Conservation (phyloP, 2,888 invertebrate species). For the Lasioglossum vierecki region DNA sequence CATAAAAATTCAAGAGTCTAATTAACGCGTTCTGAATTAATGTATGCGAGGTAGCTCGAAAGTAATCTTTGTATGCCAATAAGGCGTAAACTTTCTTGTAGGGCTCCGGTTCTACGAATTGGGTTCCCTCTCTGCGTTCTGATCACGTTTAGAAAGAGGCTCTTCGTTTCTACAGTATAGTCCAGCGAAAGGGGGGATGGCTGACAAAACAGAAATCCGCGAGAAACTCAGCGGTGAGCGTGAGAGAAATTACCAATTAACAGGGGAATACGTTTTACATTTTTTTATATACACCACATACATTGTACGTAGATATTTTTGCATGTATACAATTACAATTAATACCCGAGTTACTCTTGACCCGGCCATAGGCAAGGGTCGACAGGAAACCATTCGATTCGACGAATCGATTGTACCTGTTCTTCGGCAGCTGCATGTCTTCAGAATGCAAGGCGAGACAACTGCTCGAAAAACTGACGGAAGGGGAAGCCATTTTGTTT, state of each 20-base stretch:
- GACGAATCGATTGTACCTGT: constrained; percentile 9
- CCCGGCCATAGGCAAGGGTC: neutral
- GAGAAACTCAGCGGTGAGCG: constrained; percentile 54
- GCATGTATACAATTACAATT: neutral
- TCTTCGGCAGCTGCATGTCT: neutral
- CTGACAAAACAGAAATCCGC: constrained; percentile 60
- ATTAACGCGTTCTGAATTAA: neutral
- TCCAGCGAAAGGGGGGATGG: constrained; percentile 49
- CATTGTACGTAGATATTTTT: neutral
- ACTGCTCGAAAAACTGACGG: neutral
- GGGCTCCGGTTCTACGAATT: constrained; percentile 9
- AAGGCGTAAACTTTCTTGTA: constrained; percentile 1
- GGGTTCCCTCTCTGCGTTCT: neutral
- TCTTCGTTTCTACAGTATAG: neutral
- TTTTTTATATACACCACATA: neutral
- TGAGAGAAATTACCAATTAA: constrained; percentile 62
- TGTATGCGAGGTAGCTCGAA: neutral
- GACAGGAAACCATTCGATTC: neutral
- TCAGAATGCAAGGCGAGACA: neutral
- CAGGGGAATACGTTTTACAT: neutral
- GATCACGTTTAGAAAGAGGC: constrained; percentile 3
- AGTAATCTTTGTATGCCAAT: neutral
- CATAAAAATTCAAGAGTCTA: constrained; percentile 4
- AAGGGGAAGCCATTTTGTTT: constrained; percentile 20
- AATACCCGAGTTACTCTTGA: neutral